phyloP scores from a whole-genome alignment of 2,113 vertebrate species.

The Pantherophis guttatus region DNA sequence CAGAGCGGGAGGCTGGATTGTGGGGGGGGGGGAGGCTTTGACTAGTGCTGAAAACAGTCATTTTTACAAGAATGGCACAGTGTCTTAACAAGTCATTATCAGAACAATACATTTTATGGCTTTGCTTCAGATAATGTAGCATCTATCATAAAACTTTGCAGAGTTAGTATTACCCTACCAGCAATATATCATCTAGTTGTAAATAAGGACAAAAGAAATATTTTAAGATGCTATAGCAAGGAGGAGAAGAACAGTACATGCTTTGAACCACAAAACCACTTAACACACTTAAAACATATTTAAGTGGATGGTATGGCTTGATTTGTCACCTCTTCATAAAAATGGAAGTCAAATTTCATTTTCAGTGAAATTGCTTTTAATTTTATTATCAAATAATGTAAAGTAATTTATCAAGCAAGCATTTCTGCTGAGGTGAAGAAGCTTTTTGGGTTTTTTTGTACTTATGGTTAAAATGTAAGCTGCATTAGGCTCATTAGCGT shows the following conservation, averaged over 20 bases:
- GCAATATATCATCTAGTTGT: constrained; percentile 8
- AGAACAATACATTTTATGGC: constrained; percentile 29
- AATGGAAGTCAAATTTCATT: constrained; percentile 35
- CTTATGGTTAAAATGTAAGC: not conserved
- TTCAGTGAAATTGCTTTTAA: constrained; percentile 38
- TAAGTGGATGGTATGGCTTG: not conserved
- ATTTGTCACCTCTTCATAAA: constrained; percentile 28
- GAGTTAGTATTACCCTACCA: constrained; percentile 18
- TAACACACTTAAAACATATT: not conserved
- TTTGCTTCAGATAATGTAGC: constrained; percentile 30
- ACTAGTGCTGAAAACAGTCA: constrained; percentile 47
- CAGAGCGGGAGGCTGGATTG: not conserved
- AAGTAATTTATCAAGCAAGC: constrained; percentile 27
- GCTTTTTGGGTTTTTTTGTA: not conserved
- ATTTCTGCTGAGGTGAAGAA: constrained; percentile 7
- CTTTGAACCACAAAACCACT: constrained; percentile 15
- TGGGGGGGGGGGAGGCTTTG: constrained; percentile 1
- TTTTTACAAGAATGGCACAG: constrained; percentile 27
- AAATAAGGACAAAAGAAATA: constrained; percentile 32
- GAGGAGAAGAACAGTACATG: constrained; percentile 12
- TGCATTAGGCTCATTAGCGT: not conserved
- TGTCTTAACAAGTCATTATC: constrained; percentile 43
- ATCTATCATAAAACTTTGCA: not conserved
- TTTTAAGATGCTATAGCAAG: constrained; percentile 13
- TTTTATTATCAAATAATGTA: constrained; percentile 23